Percentiles rank a stretch among this genome's conserved stretches.
These are phyloP conservation scores for Sweltsa coloradensis DNA, from an alignment of 1,140 invertebrate species.

Conservation along the genomic window DNA sequence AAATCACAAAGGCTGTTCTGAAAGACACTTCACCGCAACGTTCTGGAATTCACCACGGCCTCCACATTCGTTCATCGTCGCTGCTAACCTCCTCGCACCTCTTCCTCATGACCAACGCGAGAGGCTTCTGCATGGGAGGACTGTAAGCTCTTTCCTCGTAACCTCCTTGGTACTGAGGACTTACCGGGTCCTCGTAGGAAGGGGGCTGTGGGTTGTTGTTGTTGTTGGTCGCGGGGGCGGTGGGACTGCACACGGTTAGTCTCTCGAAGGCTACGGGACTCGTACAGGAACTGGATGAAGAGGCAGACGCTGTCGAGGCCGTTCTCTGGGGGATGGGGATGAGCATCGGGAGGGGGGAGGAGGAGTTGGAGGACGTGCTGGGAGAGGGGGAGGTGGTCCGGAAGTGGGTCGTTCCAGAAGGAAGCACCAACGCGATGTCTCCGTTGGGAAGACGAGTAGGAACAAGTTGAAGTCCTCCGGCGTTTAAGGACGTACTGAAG, in stretches of 20 bases:
- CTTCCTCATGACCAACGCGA: conserved; percentile 56
- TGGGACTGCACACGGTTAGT: conserved; percentile 23
- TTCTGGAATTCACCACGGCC: conserved; percentile 66
- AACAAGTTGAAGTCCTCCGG: conserved; percentile 40
- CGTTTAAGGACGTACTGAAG: conserved; percentile 30
- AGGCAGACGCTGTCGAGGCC: conserved; percentile 50
- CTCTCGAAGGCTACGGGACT: conserved; percentile 28
- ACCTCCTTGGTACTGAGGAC: conserved; percentile 11
- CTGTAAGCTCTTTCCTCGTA: conserved; percentile 10
- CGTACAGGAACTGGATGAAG: conserved; percentile 32
- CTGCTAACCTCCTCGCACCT: conserved; percentile 33
- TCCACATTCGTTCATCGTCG: conserved; percentile 43
- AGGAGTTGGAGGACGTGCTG: conserved; percentile 21
- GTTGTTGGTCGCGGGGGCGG: conserved; percentile 27
- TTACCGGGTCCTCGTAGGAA: background rate
- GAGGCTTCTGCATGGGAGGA: conserved; percentile 40
- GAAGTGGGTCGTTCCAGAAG: conserved; percentile 16
- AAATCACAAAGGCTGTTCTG: no score
- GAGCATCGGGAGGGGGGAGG: conserved; percentile 45
- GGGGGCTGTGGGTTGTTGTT: background rate
- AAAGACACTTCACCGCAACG: no score
- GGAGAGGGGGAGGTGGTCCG: conserved; percentile 30
- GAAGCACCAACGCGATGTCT: conserved; percentile 45
- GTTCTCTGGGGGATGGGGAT: conserved; percentile 59
- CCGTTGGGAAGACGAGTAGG: conserved; percentile 46